Evolutionary conservation across 2,888 invertebrate genomes (phyloP), one percentile per base, ranked within the genome.

Genomic region (Pollenia griseotomentosa): DNA sequence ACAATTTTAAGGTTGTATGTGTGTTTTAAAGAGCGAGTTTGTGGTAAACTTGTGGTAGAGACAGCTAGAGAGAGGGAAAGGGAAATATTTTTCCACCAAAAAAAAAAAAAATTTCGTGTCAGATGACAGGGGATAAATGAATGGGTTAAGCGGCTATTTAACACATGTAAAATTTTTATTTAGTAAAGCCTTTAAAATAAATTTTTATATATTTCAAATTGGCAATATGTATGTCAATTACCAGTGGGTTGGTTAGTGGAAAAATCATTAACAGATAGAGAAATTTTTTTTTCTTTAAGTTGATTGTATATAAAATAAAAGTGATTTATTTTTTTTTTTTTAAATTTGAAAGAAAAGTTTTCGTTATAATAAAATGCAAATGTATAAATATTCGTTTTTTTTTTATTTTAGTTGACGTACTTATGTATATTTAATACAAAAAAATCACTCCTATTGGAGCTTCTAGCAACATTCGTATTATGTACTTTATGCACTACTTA

Each of bases 131-230:
- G n/a, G 55, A 23, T 23, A 23, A 23, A 23, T 23, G 23, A 23
- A 23, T 23, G 23, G 23, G 23, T 71, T 71, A 85, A 85, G 57
- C 70, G 63, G 55, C 53, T 66, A 68, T 53, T 63, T 61, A 65
- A 48, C 63, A 75, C 66, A 55, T 75, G 74, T 70, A 59, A 70
- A 75, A 75, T 71, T 71, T 33, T 81, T 44, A 68, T 59, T 74
- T 74, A 48, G 33, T 77, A 63, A 70, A 53, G 44, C 66, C 59
- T 61, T 74, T 79, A 61, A 59, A 63, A 23, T 19, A 16, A 16
- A 44, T n/a, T n/a, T 23, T 1, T 23, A 23, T 23, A 23, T 23
- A 23, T 23, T 23, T 55, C 11, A 55, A 5, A 55, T 55, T 55
- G 55, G 19, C 55, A 19, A 55, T 5, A 19, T 19, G 1, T 19